Evolutionary conservation across 1,140 invertebrate species (phyloP).

Genomic region (Penaeus chinensis): DNA sequence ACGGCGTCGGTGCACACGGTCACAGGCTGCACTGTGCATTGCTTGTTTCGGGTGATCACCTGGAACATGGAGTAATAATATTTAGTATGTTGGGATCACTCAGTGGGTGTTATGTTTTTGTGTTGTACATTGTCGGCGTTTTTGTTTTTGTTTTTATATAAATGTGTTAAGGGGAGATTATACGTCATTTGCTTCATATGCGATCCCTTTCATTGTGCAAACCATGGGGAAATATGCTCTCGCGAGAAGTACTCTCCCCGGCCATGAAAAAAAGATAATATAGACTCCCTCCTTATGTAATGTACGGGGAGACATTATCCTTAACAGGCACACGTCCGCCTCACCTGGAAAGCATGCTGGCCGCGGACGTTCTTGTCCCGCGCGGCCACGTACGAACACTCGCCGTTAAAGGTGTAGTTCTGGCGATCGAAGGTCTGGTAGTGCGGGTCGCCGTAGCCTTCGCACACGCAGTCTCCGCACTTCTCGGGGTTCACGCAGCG

Average conservation of each 20-base stretch:
- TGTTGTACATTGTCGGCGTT: too few relatives aligned
- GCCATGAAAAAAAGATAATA: too few relatives aligned
- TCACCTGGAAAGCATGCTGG: conserved; percentile 76
- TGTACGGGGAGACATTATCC: not conserved
- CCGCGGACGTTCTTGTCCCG: conserved; percentile 72
- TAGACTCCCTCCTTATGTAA: too few relatives aligned
- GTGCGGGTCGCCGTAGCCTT: conserved; percentile 87
- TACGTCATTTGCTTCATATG: too few relatives aligned
- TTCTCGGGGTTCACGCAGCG: conserved; percentile 77
- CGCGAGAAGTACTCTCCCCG: too few relatives aligned
- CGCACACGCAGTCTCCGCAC: conserved; percentile 84
- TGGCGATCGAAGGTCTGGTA: conserved; percentile 86
- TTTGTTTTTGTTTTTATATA: too few relatives aligned
- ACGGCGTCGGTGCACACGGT: conserved; percentile 75
- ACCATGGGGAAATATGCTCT: too few relatives aligned
- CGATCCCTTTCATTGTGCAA: too few relatives aligned
- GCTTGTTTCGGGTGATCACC: conserved; percentile 75
- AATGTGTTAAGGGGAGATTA: too few relatives aligned
- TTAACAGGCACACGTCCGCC: not conserved
- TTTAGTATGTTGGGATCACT: not conserved
- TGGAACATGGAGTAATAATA: conserved; percentile 65
- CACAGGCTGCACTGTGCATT: conserved; percentile 71
- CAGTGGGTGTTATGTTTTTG: too few relatives aligned
- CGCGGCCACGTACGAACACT: conserved; percentile 83
- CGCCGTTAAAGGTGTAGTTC: conserved; percentile 86